Conservation (phyloP, 2,888 invertebrate genomes). For the Tolmerus cingulatus region DNA sequence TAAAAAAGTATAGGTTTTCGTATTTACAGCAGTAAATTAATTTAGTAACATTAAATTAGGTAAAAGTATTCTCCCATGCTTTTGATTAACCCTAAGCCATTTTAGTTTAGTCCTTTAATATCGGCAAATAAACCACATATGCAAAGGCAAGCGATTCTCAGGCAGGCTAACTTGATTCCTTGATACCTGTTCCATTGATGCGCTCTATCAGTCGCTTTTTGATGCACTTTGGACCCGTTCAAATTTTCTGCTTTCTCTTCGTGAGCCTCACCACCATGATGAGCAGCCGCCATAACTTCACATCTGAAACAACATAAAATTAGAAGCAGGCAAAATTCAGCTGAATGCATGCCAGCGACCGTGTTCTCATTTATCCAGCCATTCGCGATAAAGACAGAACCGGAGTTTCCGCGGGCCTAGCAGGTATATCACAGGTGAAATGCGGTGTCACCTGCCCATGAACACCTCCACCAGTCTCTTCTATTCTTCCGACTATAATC, state of each 20-base stretch:
- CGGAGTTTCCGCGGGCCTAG: neutral
- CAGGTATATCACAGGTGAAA: neutral
- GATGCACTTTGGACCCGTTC: constrained; percentile 1
- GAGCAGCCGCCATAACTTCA: constrained; percentile 30
- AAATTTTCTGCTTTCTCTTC: constrained; percentile 34
- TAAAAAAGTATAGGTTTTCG: neutral
- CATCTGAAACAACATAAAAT: constrained; percentile 38
- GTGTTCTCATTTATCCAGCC: neutral
- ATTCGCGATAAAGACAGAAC: neutral
- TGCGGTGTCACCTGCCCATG: neutral
- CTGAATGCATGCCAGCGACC: neutral
- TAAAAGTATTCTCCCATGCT: neutral
- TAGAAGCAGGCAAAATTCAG: constrained; percentile 2
- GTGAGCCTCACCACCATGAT: neutral
- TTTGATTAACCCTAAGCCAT: neutral
- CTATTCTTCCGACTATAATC: neutral
- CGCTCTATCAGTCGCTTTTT: constrained; percentile 47
- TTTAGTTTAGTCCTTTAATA: neutral
- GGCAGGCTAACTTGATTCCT: neutral
- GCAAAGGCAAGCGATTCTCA: too few relatives aligned
- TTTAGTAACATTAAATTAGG: neutral
- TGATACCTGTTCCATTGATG: constrained; percentile 49
- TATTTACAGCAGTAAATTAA: neutral
- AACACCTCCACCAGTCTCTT: neutral
- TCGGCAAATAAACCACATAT: neutral